phyloP scores from a whole-genome alignment of 2,113 vertebrate genomes.

The Puntigrus tetrazona region DNA sequence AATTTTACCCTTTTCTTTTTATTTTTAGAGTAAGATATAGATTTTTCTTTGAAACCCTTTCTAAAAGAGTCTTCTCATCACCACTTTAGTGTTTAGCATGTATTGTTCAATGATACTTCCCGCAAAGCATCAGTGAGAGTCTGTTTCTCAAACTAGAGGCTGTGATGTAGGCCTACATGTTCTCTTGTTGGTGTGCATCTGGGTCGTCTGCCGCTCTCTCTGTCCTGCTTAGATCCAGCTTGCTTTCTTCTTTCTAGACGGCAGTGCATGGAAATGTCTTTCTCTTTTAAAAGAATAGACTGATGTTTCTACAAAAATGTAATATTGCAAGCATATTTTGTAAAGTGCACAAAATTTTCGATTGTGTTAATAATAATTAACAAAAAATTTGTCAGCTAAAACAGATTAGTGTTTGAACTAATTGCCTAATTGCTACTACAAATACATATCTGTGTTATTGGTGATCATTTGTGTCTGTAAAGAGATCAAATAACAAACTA shows the following conservation, averaged over 20 bases:
- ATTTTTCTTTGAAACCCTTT: neutral
- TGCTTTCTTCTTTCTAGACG: slow-evolving; percentile 10
- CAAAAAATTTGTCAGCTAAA: neutral
- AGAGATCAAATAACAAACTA: neutral
- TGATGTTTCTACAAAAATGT: neutral
- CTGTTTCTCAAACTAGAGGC: neutral
- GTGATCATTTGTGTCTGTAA: neutral
- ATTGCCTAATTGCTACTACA: neutral
- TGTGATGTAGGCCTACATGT: neutral
- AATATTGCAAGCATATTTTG: neutral
- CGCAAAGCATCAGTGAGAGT: neutral
- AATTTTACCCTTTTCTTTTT: neutral
- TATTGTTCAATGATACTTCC: neutral
- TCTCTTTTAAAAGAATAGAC: neutral
- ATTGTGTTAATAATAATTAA: neutral
- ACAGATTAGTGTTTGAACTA: neutral
- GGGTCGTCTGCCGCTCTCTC: neutral
- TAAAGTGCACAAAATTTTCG: neutral
- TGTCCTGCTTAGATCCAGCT: slow-evolving; percentile 1
- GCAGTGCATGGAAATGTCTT: neutral
- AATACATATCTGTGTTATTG: neutral
- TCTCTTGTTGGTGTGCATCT: neutral
- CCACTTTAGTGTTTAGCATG: neutral
- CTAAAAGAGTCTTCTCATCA: neutral
- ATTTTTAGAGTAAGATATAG: neutral